Base-by-base conservation (phyloP, 2,113 vertebrate genomes). In the Jacana jacana region DNA sequence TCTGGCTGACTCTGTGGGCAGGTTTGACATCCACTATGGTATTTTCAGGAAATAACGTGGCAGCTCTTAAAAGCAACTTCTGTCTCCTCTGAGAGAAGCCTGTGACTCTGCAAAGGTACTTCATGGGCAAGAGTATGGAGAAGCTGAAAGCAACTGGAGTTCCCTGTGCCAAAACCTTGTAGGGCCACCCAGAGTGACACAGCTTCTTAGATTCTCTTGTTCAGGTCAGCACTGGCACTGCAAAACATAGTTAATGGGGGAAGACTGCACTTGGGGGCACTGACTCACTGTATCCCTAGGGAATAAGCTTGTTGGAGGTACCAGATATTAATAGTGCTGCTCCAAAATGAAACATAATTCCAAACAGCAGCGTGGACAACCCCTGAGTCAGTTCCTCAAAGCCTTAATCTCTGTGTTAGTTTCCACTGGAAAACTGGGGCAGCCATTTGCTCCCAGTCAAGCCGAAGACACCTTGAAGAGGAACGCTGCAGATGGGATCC, bases 91-190 rank as follows among this genome's bases (percentile, higher is more conserved):
- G n/a, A 57, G 40, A 24, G 39, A 4, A 42, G 25, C 22, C 6
- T 11, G 27, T 20, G 30, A 18, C 31, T 40, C 54, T 33, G 22
- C 12, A 1, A 42, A 55, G 78, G 48, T 14, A 23, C 23, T 61
- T 35, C 7, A 0, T 5, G 6, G 68, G 30, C 14, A 5, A 51
- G 75, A 39, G 33, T 10, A 8, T 0, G 1, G 19, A 6, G 13
- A 10, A 77, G 24, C 17, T 28, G 3, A 3, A 16, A 84, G 40
- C 17, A 16, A 46, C 25, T 28, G 25, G 20, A 27, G 17, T 16
- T 71, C 25, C 22, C 11, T 16, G 13, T 31, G 30, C 76, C 7
- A 3, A 60, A 40, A 23, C 13, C 39, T 79, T 1, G 1, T 15
- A 10, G 30, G 54, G 19, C 48, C 48, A 51, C 31, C 11, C 13